A percentile compares a stretch with the other conserved stretches of the same genome.
These are phyloP conservation scores for Phodopus roborovskii DNA, from an alignment of 2,113 vertebrate genomes.

Conservation along the genomic window DNA sequence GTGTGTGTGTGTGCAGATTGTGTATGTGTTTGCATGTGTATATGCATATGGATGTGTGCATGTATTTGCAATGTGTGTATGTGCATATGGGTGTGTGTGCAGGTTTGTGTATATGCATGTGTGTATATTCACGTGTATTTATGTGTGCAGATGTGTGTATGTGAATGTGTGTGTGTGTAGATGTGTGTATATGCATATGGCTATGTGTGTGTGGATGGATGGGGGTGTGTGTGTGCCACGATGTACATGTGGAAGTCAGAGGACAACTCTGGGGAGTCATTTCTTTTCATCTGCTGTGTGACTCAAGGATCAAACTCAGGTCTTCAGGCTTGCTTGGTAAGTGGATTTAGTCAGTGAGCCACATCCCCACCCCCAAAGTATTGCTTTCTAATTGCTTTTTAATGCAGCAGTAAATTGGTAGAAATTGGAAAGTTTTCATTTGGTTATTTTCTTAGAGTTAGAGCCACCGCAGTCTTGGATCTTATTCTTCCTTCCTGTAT, in stretches of 20 bases:
- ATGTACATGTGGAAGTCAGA: no score
- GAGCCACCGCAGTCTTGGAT: neutral
- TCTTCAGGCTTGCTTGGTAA: neutral
- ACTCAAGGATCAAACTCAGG: neutral
- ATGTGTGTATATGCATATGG: no score
- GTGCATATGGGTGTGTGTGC: neutral
- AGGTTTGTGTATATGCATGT: neutral
- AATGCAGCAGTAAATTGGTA: neutral
- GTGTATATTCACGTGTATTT: neutral
- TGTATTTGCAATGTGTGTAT: neutral
- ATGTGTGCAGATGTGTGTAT: no score
- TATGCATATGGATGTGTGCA: neutral
- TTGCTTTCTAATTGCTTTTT: neutral
- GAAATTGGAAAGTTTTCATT: neutral
- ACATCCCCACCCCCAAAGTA: neutral
- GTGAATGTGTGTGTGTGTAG: no score
- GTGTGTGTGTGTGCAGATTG: neutral
- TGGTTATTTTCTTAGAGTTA: neutral
- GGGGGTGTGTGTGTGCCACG: neutral
- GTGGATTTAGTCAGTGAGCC: neutral
- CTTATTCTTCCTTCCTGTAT: neutral
- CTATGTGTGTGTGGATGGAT: neutral
- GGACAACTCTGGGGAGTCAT: neutral
- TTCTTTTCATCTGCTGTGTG: neutral
- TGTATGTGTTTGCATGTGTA: neutral